Percentiles rank a stretch among this genome's conserved stretches.
Conservation (phyloP, 2,797 vertebrate genomes). For the Alfaro cultratus region DNA sequence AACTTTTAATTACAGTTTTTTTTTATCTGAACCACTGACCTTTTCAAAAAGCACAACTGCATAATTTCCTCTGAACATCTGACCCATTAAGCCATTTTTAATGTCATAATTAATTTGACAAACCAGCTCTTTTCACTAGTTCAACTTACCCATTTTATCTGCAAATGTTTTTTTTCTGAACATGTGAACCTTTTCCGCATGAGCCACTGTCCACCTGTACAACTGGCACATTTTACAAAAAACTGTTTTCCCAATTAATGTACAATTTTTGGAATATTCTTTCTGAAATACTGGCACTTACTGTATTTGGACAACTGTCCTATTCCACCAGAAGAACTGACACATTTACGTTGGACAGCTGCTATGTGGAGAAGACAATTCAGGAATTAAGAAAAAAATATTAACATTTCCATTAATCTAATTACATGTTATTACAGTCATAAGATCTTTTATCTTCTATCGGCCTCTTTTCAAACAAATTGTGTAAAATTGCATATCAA, state of each 20-base stretch:
- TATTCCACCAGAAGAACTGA: background rate
- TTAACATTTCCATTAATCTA: background rate
- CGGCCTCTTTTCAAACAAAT: too few species aligned
- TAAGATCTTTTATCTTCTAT: too few species aligned
- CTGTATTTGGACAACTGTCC: background rate
- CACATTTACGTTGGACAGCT: background rate
- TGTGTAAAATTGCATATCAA: too few species aligned
- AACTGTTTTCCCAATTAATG: background rate
- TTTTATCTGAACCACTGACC: background rate
- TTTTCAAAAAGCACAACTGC: background rate
- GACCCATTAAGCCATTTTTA: background rate
- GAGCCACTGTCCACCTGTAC: background rate
- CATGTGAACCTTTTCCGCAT: background rate
- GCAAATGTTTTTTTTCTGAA: background rate
- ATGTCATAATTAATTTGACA: background rate
- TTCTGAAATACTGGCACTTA: background rate
- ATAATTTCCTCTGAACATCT: background rate
- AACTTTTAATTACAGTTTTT: background rate
- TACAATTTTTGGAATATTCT: background rate
- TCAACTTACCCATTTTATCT: background rate
- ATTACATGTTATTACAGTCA: too few species aligned
- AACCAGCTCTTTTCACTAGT: too few species aligned
- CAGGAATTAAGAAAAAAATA: background rate
- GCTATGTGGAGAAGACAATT: background rate
- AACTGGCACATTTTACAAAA: background rate